Percentiles rank a stretch among this genome's conserved stretches.
phyloP scores from a whole-genome alignment of 2,888 invertebrate species.

The Saturnia pavonia region DNA sequence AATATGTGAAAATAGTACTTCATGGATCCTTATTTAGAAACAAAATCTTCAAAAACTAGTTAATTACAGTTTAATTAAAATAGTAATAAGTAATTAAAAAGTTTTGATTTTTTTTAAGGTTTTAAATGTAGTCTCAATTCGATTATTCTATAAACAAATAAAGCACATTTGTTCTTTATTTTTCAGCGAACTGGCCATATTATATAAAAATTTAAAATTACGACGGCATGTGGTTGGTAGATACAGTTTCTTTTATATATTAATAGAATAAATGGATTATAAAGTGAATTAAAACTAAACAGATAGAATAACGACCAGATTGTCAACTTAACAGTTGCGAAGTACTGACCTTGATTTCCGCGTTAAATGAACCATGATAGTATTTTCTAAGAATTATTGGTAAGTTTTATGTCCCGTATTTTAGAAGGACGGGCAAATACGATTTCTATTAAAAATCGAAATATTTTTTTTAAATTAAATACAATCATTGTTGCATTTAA shows the following conservation, averaged over 20 bases:
- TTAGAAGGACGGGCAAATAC: not conserved
- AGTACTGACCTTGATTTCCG: slow-evolving; percentile 9
- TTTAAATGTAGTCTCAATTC: not conserved
- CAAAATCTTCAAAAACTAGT: too few relatives aligned
- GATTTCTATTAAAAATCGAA: not conserved
- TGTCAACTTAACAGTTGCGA: not conserved
- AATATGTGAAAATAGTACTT: too few relatives aligned
- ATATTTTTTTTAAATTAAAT: not conserved
- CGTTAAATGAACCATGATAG: not conserved
- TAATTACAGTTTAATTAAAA: too few relatives aligned
- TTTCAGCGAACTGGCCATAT: not conserved
- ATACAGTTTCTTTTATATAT: not conserved
- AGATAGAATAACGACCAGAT: not conserved
- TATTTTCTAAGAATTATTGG: slow-evolving; percentile 10
- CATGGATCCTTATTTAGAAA: too few relatives aligned
- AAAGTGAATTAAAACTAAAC: not conserved
- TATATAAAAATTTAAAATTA: not conserved
- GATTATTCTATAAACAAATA: not conserved
- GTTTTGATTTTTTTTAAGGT: too few relatives aligned
- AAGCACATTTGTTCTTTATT: not conserved
- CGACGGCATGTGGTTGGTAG: not conserved
- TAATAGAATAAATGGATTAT: not conserved
- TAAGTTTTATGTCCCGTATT: not conserved
- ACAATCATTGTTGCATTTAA: too few relatives aligned
- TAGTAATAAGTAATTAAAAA: too few relatives aligned